A percentile compares a stretch with the other conserved stretches of the same genome.
Conservation (phyloP, 2,113 vertebrate genomes). For the Eonycteris spelaea region DNA sequence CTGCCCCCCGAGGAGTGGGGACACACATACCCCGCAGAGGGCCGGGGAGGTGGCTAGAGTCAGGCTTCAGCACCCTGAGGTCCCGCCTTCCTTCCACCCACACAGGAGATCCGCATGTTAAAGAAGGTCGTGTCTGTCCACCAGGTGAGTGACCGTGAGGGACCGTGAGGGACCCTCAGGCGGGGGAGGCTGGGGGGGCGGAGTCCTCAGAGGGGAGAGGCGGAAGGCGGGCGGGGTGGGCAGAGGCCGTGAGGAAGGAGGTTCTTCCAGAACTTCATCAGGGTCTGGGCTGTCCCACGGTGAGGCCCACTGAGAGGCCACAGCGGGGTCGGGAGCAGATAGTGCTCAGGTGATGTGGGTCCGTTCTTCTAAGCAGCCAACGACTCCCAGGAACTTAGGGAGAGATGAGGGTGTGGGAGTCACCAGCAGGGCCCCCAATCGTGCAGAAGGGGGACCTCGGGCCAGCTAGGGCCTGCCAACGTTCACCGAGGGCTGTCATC, state of each 20-base stretch:
- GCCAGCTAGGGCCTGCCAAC: rapidly evolving
- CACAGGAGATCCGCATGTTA: conserved; percentile 95
- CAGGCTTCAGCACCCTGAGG: not conserved
- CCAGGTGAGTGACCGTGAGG: conserved; percentile 85
- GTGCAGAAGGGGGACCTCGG: rapidly evolving
- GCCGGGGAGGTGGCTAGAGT: not conserved
- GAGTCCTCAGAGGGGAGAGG: not conserved
- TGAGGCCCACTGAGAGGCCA: rapidly evolving
- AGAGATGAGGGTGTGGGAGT: not conserved
- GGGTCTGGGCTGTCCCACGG: rapidly evolving
- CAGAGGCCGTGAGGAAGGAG: rapidly evolving
- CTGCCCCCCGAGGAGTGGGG: rapidly evolving
- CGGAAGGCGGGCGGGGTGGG: not conserved
- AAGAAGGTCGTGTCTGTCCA: conserved; percentile 86
- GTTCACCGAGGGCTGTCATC: rapidly evolving
- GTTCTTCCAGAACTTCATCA: too few relatives aligned
- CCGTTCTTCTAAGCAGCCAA: rapidly evolving
- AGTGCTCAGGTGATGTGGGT: rapidly evolving
- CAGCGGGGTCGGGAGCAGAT: not conserved
- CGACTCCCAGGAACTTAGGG: rapidly evolving
- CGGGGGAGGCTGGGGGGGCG: rapidly evolving
- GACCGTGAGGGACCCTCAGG: too few relatives aligned
- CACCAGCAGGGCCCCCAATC: rapidly evolving
- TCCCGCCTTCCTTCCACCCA: not conserved
- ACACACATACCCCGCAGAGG: not conserved